Evolutionary conservation across 2,888 invertebrate genomes (phyloP).

Genomic region (Sialis fuliginosa): DNA sequence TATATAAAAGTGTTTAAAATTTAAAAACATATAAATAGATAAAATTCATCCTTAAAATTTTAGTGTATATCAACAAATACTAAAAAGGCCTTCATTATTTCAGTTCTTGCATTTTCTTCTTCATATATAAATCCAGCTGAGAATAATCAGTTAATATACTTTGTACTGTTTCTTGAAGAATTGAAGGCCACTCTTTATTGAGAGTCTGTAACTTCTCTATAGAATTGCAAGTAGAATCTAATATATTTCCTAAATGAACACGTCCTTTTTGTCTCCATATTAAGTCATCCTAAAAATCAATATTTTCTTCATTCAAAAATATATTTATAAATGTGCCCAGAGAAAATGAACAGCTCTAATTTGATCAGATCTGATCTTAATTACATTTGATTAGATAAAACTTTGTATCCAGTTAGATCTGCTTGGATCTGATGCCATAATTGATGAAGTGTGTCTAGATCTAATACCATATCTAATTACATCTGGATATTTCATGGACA

Average conservation of each 20-base stretch:
- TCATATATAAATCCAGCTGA: constrained; percentile 65
- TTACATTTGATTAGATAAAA: too few species aligned
- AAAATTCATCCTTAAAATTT: too few species aligned
- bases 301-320: constrained; percentile 8
- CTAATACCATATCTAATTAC: too few species aligned
- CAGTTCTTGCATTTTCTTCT: constrained; percentile 40
- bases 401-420: too few species aligned
- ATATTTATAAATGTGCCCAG: not conserved
- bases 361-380: too few species aligned
- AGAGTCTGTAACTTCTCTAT: constrained; percentile 57
- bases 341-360: too few species aligned
- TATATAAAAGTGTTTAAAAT: too few species aligned
- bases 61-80: too few species aligned
- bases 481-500: too few species aligned
- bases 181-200: constrained; percentile 58
- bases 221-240: constrained; percentile 58
- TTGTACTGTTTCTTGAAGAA: constrained; percentile 59
- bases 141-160: constrained; percentile 64
- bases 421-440: too few species aligned
- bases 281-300: constrained; percentile 43
- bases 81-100: constrained; percentile 17
- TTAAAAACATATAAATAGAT: too few species aligned
- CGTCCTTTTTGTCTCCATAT: constrained; percentile 58
- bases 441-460: too few species aligned
- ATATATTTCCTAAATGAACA: constrained; percentile 46